A percentile compares a stretch with the other conserved stretches of the same genome.
Conservation (phyloP, 1,140 invertebrate species). For the Galendromus occidentalis region DNA sequence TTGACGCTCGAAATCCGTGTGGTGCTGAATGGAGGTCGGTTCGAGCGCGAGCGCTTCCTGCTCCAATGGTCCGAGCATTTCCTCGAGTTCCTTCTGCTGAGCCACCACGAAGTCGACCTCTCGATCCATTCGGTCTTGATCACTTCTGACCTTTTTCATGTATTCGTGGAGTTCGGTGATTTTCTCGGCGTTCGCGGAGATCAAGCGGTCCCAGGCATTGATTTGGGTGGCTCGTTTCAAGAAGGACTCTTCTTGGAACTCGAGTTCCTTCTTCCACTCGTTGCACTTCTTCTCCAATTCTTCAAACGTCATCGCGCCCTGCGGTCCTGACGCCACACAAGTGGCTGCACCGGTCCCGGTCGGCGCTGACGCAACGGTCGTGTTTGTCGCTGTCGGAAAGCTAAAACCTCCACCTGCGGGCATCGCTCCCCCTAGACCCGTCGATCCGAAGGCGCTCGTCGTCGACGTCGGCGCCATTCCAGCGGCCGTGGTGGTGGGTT, state of each 20-base stretch:
- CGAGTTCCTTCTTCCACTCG: constrained; percentile 80
- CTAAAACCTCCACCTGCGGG: too few species aligned
- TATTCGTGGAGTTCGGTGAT: constrained; percentile 26
- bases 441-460: neutral
- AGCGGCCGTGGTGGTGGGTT: neutral
- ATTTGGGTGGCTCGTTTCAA: constrained; percentile 81
- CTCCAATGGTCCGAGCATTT: constrained; percentile 61
- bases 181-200: constrained; percentile 78
- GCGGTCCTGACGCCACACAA: neutral
- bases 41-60: constrained; percentile 35
- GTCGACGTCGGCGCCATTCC: constrained; percentile 1
- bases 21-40: constrained; percentile 35
- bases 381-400: neutral
- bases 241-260: constrained; percentile 80
- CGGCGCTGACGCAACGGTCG: neutral
- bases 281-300: constrained; percentile 82
- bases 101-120: constrained; percentile 82
- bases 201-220: constrained; percentile 75
- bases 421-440: too few species aligned
- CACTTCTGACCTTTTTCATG: constrained; percentile 37
- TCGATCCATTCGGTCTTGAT: constrained; percentile 71
- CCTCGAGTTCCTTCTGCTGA: constrained; percentile 78
- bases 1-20: constrained; percentile 62
- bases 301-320: constrained; percentile 46
- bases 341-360: too few species aligned